A percentile compares a stretch with the other conserved stretches of the same genome.
Conservation (phyloP, 1,140 invertebrate species). For the Archegozetes longisetosus region DNA sequence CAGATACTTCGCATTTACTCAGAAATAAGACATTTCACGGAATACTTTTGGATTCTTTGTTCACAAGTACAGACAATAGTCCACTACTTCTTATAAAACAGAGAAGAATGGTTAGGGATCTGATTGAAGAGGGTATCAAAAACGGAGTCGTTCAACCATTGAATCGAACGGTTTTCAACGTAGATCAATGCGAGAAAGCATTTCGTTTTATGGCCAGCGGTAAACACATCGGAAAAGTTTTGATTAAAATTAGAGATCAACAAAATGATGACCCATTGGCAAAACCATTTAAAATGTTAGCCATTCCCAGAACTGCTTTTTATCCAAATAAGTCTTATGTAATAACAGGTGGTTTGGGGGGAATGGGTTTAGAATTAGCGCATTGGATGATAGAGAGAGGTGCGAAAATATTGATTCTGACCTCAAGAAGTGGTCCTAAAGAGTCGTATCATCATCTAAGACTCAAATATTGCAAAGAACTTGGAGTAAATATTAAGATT, state of each 20-base stretch:
- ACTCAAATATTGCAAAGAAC: slow-evolving; percentile 33
- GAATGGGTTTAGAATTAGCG: slow-evolving; percentile 39
- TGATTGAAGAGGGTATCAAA: slow-evolving; percentile 49
- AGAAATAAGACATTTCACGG: slow-evolving; percentile 94
- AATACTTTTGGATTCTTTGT: slow-evolving; percentile 77
- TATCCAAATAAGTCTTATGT: slow-evolving; percentile 28
- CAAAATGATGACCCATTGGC: slow-evolving; percentile 44
- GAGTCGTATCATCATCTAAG: slow-evolving; percentile 34
- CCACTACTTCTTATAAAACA: slow-evolving; percentile 32
- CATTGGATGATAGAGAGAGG: slow-evolving; percentile 39
- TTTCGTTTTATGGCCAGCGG: slow-evolving; percentile 55
- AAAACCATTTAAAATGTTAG: slow-evolving; percentile 20
- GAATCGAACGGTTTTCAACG: slow-evolving; percentile 43
- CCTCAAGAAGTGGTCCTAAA: slow-evolving; percentile 34
- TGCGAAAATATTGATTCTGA: slow-evolving; percentile 34
- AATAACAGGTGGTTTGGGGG: slow-evolving; percentile 40
- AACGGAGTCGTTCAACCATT: slow-evolving; percentile 69
- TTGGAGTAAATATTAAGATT: slow-evolving; percentile 49
- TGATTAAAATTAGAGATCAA: slow-evolving; percentile 34
- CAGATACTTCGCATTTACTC: slow-evolving; percentile 88
- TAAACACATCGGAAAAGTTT: slow-evolving; percentile 58
- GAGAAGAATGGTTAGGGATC: slow-evolving; percentile 46
- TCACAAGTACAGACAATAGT: slow-evolving; percentile 53
- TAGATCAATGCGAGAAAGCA: slow-evolving; percentile 35
- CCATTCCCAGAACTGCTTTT: slow-evolving; percentile 31